Conservation (phyloP, 2,797 vertebrate genomes). For the Anisognathus igniventris region DNA sequence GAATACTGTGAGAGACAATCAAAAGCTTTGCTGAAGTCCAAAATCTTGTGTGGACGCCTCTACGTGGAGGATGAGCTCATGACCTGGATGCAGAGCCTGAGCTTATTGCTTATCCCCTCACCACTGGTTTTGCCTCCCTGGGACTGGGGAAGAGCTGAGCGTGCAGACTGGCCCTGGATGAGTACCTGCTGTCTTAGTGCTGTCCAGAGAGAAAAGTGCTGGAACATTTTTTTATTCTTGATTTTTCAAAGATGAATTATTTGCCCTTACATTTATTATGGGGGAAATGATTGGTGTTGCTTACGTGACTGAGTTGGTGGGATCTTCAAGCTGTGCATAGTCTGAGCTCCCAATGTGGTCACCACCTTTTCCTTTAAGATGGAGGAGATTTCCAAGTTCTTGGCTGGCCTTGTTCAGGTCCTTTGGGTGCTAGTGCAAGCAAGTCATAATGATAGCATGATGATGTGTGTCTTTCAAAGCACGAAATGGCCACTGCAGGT, state of each 20-base stretch:
- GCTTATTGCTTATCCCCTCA: fast-evolving
- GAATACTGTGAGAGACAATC: background rate
- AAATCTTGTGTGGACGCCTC: background rate
- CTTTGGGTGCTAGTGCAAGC: background rate
- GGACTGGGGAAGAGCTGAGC: background rate
- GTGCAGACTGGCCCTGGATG: fast-evolving
- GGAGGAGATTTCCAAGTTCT: background rate
- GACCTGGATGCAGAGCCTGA: fast-evolving
- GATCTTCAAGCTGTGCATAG: background rate
- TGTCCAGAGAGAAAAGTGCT: background rate
- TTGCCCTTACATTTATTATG: background rate
- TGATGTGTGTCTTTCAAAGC: background rate
- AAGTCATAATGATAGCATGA: background rate
- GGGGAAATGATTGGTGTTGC: background rate
- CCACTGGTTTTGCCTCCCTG: background rate
- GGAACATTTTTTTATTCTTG: background rate
- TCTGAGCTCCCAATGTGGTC: background rate
- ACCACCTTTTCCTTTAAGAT: background rate
- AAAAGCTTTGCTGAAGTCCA: background rate
- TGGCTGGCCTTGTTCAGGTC: background rate
- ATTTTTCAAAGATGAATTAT: background rate
- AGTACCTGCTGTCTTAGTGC: background rate
- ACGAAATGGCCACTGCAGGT: background rate
- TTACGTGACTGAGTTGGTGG: background rate
- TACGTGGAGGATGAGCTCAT: fast-evolving